Conservation (phyloP, 1,140 invertebrate species). For the Aleiodes sp. region DNA sequence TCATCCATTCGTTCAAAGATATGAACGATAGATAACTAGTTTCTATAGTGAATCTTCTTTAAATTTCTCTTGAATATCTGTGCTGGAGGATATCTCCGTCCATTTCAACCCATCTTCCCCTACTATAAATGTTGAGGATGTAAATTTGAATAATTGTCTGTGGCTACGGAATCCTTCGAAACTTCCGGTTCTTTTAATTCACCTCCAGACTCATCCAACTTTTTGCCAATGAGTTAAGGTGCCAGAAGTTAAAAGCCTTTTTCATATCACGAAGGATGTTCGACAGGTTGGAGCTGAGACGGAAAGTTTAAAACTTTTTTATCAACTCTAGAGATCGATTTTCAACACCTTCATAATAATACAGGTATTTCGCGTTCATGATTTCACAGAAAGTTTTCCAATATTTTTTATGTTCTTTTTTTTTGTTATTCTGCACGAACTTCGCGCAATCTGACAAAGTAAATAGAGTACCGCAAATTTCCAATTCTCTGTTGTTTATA, state of each 20-base stretch:
- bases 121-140: no score
- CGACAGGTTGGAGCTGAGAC: slow-evolving; percentile 16
- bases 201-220: background rate
- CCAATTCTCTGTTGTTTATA: background rate
- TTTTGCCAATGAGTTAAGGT: background rate
- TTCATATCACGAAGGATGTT: background rate
- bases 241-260: slow-evolving; percentile 17
- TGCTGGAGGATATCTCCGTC: no score
- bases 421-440: no score
- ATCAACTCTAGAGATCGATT: slow-evolving; percentile 36
- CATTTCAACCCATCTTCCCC: no score
- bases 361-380: slow-evolving; percentile 20
- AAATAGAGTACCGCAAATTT: background rate
- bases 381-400: slow-evolving; percentile 8
- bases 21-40: no score
- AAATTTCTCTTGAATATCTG: no score
- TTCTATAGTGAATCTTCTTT: no score
- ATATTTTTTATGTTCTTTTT: background rate
- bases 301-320: slow-evolving; percentile 38
- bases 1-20: no score
- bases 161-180: background rate
- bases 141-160: background rate
- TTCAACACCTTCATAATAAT: slow-evolving; percentile 33
- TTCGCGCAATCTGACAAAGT: background rate
- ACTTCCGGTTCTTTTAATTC: background rate